These are phyloP conservation scores for Spodoptera picta DNA, from an alignment of 2,888 invertebrate genomes.

Conservation along the genomic window DNA sequence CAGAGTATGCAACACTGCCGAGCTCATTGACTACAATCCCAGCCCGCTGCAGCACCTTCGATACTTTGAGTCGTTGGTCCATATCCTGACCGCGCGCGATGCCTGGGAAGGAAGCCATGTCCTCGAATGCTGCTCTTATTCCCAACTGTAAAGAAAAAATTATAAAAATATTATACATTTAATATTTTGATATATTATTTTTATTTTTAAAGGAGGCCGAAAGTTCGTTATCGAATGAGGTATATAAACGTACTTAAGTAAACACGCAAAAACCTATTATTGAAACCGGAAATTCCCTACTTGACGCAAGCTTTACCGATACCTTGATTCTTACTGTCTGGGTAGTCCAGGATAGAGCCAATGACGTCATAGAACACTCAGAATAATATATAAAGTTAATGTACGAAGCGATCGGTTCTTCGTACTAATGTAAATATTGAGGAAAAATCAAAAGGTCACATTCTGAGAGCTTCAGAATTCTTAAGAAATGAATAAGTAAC, in stretches of 20 bases:
- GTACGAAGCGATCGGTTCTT: no score
- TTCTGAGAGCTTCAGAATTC: constrained; percentile 9
- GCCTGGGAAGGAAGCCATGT: constrained; percentile 91
- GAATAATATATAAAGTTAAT: not conserved
- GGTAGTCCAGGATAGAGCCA: no score
- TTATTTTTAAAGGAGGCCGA: no score
- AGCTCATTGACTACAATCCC: constrained; percentile 93
- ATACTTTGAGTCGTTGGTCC: constrained; percentile 88
- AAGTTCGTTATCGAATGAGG: no score
- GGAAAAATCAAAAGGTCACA: constrained; percentile 20
- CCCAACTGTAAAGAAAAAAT: constrained; percentile 87
- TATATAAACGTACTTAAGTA: no score
- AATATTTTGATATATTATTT: no score
- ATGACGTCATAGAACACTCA: no score
- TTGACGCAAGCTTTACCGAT: no score
- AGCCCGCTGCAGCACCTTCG: constrained; percentile 92
- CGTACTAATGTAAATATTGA: not conserved
- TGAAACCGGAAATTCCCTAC: no score
- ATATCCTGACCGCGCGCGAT: constrained; percentile 89
- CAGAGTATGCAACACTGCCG: constrained; percentile 91
- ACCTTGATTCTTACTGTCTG: no score
- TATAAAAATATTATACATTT: no score
- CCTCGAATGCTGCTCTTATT: constrained; percentile 91
- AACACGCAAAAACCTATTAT: no score
- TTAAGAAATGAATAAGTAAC: constrained; percentile 4